phyloP scores from a whole-genome alignment of 2,888 invertebrate species.

The Isoperla grammatica region DNA sequence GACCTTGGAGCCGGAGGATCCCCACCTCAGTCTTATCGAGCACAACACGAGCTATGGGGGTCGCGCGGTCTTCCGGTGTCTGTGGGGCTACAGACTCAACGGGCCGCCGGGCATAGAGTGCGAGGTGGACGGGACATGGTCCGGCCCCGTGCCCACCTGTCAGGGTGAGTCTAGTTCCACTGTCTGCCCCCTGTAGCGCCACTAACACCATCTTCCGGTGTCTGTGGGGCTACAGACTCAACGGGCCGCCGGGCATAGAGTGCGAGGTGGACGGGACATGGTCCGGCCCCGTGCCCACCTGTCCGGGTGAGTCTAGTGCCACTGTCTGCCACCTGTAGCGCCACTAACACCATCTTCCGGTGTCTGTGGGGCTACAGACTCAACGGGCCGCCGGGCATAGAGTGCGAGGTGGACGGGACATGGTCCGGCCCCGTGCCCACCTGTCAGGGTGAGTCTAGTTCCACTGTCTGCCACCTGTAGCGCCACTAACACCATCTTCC shows the following conservation, averaged over 20 bases:
- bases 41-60: constrained; percentile 78
- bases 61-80: constrained; percentile 73
- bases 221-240: constrained; percentile 74
- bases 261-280: constrained; percentile 74
- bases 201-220: constrained; percentile 77
- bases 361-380: constrained; percentile 81
- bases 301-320: constrained; percentile 72
- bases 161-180: constrained; percentile 52
- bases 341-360: constrained; percentile 71
- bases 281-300: constrained; percentile 71
- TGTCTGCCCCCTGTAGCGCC: no score
- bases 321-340: no score
- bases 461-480: no score
- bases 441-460: constrained; percentile 73
- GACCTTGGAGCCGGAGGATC: constrained; percentile 58
- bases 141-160: constrained; percentile 69
- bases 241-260: constrained; percentile 69
- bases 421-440: constrained; percentile 75
- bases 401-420: constrained; percentile 70
- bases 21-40: constrained; percentile 68
- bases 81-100: constrained; percentile 73
- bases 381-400: constrained; percentile 67
- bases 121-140: constrained; percentile 73
- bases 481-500: constrained; percentile 74
- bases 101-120: constrained; percentile 76